Conservation (phyloP, 2,113 vertebrate genomes). For the Quiscalus mexicanus region DNA sequence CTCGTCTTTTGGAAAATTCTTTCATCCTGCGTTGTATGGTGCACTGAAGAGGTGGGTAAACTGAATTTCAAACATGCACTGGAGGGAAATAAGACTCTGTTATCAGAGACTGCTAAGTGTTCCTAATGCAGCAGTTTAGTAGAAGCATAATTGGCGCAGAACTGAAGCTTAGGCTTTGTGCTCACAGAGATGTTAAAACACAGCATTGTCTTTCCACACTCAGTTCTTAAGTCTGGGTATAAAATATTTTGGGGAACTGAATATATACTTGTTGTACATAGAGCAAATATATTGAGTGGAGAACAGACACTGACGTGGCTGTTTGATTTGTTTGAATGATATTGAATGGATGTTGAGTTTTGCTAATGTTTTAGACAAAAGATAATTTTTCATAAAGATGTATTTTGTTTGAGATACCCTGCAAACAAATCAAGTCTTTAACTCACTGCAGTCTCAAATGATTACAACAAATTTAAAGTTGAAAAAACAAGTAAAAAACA, state of each 20-base stretch:
- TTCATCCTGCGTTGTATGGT: not conserved
- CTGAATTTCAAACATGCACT: not conserved
- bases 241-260: not conserved
- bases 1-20: not conserved
- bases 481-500: not conserved
- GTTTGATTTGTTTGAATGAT: not conserved
- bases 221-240: not conserved
- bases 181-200: not conserved
- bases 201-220: not conserved
- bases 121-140: not conserved
- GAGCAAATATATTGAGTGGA: not conserved
- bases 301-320: not conserved
- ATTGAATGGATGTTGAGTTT: not conserved
- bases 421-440: not conserved
- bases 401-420: not conserved
- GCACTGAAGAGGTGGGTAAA: not conserved
- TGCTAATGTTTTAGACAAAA: not conserved
- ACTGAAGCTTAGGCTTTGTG: not conserved
- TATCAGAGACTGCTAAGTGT: not conserved
- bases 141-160: not conserved
- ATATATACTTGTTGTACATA: not conserved
- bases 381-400: not conserved
- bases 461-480: not conserved
- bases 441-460: not conserved
- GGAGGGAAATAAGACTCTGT: not conserved